Percentiles rank a stretch among this genome's conserved stretches.
These are phyloP conservation scores for Bombus breviceps DNA, from an alignment of 1,140 invertebrate species.

Conservation along the genomic window DNA sequence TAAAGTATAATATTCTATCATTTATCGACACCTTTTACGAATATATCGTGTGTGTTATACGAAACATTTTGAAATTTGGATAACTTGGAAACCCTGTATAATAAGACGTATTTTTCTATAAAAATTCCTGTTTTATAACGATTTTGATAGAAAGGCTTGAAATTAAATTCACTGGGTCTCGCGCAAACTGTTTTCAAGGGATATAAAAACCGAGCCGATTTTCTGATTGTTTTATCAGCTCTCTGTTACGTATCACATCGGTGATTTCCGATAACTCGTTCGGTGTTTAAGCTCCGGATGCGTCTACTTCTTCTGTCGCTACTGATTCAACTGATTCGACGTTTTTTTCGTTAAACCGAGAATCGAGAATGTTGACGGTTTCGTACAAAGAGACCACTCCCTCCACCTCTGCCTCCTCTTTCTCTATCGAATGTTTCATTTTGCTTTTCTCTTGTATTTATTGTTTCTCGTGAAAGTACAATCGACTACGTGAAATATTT, in stretches of 20 bases:
- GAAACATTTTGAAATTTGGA: too few relatives aligned
- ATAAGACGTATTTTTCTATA: too few relatives aligned
- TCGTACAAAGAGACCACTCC: neutral
- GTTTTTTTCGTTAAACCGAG: conserved; percentile 15
- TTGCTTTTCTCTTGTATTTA: too few relatives aligned
- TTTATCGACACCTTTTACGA: neutral
- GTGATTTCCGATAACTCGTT: conserved; percentile 33
- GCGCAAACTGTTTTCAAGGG: neutral
- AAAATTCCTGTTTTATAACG: neutral
- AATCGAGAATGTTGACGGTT: too few relatives aligned
- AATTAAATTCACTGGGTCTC: neutral
- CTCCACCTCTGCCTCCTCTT: neutral
- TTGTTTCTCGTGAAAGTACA: neutral
- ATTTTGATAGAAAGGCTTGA: neutral
- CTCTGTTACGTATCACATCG: neutral
- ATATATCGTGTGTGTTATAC: too few relatives aligned
- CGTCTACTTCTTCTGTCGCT: too few relatives aligned
- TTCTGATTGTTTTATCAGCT: conserved; percentile 12
- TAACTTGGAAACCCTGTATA: too few relatives aligned
- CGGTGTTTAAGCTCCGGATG: neutral
- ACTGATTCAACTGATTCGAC: neutral
- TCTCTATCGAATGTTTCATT: neutral
- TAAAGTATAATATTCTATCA: neutral
- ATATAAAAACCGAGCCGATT: neutral
- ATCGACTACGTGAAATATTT: neutral